Percentiles rank a stretch among this genome's conserved stretches.
Conservation (phyloP, 2,113 vertebrate genomes). For the Delphinapterus leucas region DNA sequence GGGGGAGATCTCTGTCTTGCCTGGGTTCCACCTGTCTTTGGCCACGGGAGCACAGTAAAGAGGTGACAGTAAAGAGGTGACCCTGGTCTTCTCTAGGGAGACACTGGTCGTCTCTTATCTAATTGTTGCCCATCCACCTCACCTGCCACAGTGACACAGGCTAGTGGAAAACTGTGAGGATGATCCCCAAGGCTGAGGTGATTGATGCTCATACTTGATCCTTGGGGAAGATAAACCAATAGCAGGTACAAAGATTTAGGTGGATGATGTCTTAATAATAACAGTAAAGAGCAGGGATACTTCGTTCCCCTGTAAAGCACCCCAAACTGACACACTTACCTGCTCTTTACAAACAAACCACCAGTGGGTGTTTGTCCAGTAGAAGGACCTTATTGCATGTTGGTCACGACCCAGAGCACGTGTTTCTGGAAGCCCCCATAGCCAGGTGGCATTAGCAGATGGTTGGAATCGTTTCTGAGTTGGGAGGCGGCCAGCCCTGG, state of each 20-base stretch:
- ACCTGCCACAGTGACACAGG: neutral
- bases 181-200: neutral
- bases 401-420: neutral
- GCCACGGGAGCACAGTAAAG: neutral
- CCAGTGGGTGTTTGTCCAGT: fast-evolving
- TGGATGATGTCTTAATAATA: neutral
- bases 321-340: neutral
- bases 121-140: neutral
- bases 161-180: neutral
- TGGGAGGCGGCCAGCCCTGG: neutral
- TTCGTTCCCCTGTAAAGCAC: neutral
- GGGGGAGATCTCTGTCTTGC: neutral
- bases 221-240: neutral
- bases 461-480: neutral
- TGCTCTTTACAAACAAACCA: neutral
- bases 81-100: neutral
- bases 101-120: neutral
- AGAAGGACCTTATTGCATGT: neutral
- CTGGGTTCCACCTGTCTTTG: neutral
- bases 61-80: neutral
- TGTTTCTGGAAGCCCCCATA: neutral
- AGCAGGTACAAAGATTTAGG: neutral
- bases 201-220: neutral
- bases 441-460: neutral
- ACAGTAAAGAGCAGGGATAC: neutral